phyloP scores from a whole-genome alignment of 2,888 invertebrate species.

The Hypercompe scribonia region DNA sequence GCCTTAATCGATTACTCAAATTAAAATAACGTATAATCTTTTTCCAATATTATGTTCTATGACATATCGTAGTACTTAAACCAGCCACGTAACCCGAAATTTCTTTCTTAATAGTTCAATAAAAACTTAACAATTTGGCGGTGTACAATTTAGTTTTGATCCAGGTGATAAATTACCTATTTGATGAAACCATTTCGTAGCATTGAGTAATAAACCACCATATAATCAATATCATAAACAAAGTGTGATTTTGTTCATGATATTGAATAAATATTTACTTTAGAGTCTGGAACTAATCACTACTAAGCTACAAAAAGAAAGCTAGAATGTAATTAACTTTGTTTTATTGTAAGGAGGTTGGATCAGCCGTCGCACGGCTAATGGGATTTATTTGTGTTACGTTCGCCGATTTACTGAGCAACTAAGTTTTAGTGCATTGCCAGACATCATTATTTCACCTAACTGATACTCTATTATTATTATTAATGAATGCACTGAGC shows the following conservation, averaged over 20 bases:
- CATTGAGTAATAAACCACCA: not conserved
- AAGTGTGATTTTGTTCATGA: conserved; percentile 7
- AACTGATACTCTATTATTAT: not conserved
- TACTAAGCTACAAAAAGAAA: conserved; percentile 39
- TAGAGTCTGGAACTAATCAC: conserved; percentile 30
- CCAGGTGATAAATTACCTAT: too few relatives aligned
- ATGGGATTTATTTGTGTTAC: conserved; percentile 67
- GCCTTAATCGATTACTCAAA: too few relatives aligned
- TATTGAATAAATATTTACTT: conserved; percentile 10
- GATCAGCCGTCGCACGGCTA: conserved; percentile 56
- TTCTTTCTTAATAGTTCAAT: too few relatives aligned
- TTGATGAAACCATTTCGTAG: not conserved
- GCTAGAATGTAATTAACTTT: conserved; percentile 68
- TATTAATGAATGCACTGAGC: not conserved
- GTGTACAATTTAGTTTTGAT: too few relatives aligned
- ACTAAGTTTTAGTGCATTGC: conserved; percentile 26
- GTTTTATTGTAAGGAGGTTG: conserved; percentile 68
- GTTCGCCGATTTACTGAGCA: conserved; percentile 52
- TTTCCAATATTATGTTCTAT: too few relatives aligned
- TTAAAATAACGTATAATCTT: too few relatives aligned
- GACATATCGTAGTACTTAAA: too few relatives aligned
- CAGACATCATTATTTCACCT: conserved; percentile 3
- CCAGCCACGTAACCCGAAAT: too few relatives aligned
- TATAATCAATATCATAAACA: not conserved
- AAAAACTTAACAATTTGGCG: too few relatives aligned